These are phyloP conservation scores for Caenorhabditis briggsae DNA, from an alignment of 1,140 invertebrate species.

Conservation along the genomic window DNA sequence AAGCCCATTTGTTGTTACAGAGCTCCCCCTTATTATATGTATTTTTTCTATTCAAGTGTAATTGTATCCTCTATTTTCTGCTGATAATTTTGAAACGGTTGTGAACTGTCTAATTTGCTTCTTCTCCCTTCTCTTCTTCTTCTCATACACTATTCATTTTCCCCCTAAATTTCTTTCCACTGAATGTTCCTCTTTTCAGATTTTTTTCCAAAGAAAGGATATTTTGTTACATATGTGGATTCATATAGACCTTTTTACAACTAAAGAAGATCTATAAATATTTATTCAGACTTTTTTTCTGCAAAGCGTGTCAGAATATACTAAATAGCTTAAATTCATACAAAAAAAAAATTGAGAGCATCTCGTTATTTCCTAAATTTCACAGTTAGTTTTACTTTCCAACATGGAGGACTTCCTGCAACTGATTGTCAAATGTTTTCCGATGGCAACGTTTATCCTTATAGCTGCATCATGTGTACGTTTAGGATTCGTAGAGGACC, in stretches of 20 bases:
- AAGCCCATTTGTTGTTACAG: not conserved
- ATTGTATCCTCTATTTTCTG: conserved; percentile 45
- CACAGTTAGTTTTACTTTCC: not conserved
- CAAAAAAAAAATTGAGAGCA: too few relatives aligned
- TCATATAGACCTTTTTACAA: not conserved
- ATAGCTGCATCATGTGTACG: conserved; percentile 15
- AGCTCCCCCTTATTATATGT: conserved; percentile 22
- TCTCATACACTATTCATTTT: not conserved
- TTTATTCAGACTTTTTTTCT: not conserved
- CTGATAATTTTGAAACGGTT: conserved; percentile 57
- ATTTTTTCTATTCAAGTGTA: conserved; percentile 33
- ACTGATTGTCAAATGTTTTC: conserved; percentile 52
- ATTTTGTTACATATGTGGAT: not conserved
- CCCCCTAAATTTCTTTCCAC: not conserved
- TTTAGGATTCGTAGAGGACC: not conserved
- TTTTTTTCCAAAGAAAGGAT: not conserved
- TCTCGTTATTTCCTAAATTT: not conserved
- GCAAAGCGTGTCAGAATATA: not conserved
- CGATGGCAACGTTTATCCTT: conserved; percentile 29
- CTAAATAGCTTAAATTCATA: too few relatives aligned
- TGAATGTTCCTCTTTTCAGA: too few relatives aligned
- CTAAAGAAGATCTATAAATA: not conserved
- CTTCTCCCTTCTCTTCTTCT: too few relatives aligned
- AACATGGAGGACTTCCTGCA: conserved; percentile 43
- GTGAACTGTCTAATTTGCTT: conserved; percentile 43